These are phyloP conservation scores for Hydroisotoma schaefferi DNA, from an alignment of 2,888 invertebrate species.

Conservation along the genomic window DNA sequence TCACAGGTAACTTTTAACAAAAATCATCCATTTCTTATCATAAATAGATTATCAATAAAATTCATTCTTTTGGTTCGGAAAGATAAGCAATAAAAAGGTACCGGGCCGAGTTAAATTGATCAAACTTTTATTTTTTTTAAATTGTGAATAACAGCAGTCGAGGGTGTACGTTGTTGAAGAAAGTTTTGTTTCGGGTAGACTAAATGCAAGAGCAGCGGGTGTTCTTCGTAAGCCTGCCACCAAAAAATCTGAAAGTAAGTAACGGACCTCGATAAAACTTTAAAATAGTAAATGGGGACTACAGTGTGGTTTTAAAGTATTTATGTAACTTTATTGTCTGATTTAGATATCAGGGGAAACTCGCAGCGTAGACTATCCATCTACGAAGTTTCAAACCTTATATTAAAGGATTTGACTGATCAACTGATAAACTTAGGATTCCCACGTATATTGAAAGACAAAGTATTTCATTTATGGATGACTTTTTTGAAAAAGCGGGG, in stretches of 20 bases:
- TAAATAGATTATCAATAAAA: too few species aligned
- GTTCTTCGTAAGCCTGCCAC: background rate
- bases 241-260: too few species aligned
- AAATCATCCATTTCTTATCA: too few species aligned
- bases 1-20: conserved; percentile 37
- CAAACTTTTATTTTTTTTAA: background rate
- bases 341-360: background rate
- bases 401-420: conserved; percentile 32
- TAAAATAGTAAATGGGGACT: background rate
- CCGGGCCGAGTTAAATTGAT: background rate
- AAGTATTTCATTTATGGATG: conserved; percentile 38
- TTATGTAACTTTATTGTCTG: background rate
- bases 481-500: conserved; percentile 29
- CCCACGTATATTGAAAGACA: conserved; percentile 28
- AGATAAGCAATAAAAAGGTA: background rate
- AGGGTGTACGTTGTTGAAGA: conserved; percentile 22
- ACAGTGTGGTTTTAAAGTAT: background rate
- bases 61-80: background rate
- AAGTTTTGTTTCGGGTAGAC: background rate
- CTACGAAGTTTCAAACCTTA: conserved; percentile 42
- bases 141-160: conserved; percentile 16
- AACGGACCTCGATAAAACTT: background rate
- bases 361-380: background rate
- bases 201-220: background rate
- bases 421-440: conserved; percentile 40